These are phyloP conservation scores for Dascyllus trimaculatus DNA, from an alignment of 2,113 vertebrate species.

Conservation along the genomic window DNA sequence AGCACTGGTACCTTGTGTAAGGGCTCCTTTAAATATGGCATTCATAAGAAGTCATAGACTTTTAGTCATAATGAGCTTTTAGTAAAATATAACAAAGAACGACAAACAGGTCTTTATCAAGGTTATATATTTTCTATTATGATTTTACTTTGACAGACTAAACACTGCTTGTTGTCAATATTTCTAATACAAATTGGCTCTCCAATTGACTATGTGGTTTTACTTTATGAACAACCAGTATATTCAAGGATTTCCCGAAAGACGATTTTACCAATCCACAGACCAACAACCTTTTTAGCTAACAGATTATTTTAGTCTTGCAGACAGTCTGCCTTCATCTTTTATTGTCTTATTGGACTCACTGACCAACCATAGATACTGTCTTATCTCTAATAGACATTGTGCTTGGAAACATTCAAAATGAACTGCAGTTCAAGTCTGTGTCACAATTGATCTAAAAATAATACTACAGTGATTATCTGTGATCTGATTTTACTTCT, in stretches of 20 bases:
- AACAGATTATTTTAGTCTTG: too few species aligned
- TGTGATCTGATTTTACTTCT: constrained; percentile 3
- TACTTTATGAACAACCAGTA: neutral
- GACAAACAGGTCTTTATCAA: too few species aligned
- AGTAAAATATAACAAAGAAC: too few species aligned
- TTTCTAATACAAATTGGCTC: neutral
- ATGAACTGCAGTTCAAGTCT: neutral
- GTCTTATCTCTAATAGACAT: too few species aligned
- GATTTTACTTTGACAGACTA: too few species aligned
- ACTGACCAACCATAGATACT: neutral
- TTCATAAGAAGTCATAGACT: too few species aligned
- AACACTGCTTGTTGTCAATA: too few species aligned
- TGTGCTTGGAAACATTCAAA: neutral
- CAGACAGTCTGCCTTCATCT: neutral
- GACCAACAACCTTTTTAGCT: neutral
- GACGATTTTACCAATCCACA: neutral
- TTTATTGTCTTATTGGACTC: neutral
- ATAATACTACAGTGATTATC: neutral
- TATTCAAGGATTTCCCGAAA: too few species aligned
- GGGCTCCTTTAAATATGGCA: too few species aligned
- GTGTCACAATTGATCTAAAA: neutral
- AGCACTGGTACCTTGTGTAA: neutral
- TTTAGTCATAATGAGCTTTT: too few species aligned
- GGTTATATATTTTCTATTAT: too few species aligned
- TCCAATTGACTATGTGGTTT: neutral